phyloP scores from a whole-genome alignment of 2,888 invertebrate genomes.

The Brachyptera putata region DNA sequence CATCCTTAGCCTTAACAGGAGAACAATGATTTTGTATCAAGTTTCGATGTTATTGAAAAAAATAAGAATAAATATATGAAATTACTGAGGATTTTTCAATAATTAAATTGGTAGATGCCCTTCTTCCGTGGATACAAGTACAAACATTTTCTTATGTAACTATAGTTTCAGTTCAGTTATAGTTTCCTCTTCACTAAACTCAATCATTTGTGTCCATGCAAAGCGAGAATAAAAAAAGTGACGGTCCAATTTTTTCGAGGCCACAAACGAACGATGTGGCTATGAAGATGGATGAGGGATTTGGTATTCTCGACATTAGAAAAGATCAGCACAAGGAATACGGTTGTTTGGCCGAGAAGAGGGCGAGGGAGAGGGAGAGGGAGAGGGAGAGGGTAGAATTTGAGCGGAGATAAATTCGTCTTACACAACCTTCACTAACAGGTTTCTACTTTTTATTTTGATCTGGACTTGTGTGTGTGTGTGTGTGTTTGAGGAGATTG shows the following conservation, averaged over 20 bases:
- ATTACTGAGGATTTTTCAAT: no score
- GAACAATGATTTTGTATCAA: no score
- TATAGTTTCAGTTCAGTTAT: no score
- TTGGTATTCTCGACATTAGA: conserved; percentile 21
- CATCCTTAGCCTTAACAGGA: no score
- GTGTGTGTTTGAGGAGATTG: not conserved
- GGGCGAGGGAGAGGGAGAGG: not conserved
- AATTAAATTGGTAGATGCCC: no score
- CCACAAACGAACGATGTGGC: conserved; percentile 17
- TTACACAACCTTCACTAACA: conserved; percentile 20
- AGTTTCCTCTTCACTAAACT: no score
- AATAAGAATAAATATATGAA: no score
- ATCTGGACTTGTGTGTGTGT: not conserved
- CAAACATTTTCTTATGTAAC: no score
- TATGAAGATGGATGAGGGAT: conserved; percentile 21
- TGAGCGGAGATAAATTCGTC: conserved; percentile 17
- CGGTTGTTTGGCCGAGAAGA: no score
- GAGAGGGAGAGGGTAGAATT: not conserved
- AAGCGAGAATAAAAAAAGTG: conserved; percentile 19
- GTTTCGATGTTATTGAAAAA: no score
- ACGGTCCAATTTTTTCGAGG: conserved; percentile 14
- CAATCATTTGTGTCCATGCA: conserved; percentile 22
- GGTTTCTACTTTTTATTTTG: conserved; percentile 19
- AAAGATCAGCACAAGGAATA: conserved; percentile 17
- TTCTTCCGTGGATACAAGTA: no score